phyloP scores from a whole-genome alignment of 2,113 vertebrate genomes.

The Nyctibius bracteatus region DNA sequence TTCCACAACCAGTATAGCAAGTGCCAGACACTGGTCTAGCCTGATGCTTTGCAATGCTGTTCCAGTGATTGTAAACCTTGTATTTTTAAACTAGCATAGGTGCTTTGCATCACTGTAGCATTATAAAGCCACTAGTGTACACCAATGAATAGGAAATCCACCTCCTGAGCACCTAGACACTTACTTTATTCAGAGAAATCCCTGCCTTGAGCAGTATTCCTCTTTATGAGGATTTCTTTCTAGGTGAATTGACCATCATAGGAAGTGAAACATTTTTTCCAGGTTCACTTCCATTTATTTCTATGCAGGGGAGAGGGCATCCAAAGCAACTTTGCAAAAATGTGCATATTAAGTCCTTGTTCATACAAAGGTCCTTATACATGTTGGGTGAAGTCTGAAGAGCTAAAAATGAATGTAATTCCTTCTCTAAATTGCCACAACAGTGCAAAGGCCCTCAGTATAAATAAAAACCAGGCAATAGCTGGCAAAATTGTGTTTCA shows the following conservation, averaged over 20 bases:
- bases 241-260: background rate
- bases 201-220: background rate
- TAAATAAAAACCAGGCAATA: background rate
- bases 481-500: background rate
- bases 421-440: background rate
- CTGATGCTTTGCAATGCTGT: background rate
- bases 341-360: background rate
- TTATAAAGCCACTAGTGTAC: constrained; percentile 5
- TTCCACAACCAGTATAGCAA: background rate
- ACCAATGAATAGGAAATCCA: background rate
- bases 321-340: background rate
- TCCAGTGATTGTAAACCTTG: background rate
- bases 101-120: fast-evolving
- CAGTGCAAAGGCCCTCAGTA: background rate
- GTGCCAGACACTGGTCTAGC: background rate
- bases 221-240: constrained; percentile 29
- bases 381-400: background rate
- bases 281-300: constrained; percentile 22
- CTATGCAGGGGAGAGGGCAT: background rate
- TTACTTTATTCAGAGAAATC: constrained; percentile 16
- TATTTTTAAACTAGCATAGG: background rate
- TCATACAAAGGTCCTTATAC: background rate
- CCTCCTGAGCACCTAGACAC: background rate
- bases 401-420: background rate
- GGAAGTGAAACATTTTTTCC: constrained; percentile 36